A percentile compares a stretch with the other conserved stretches of the same genome.
phyloP scores from a whole-genome alignment of 2,113 vertebrate species.

The Ardeotis arabs region DNA sequence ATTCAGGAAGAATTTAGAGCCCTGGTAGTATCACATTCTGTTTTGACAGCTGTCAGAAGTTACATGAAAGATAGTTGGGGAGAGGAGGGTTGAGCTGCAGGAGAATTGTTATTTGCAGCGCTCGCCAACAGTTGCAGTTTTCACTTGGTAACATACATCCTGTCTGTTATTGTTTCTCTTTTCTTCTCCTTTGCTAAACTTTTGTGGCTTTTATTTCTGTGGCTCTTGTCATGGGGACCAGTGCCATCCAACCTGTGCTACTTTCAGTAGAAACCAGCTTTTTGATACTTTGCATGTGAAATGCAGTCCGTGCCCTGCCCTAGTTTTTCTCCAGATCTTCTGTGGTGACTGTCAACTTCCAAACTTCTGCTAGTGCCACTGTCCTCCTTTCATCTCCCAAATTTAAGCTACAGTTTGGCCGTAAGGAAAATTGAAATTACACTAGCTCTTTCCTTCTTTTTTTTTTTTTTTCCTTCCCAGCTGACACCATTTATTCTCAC shows the following conservation, averaged over 20 bases:
- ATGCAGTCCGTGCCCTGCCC: background rate
- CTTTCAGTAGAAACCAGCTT: background rate
- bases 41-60: constrained; percentile 62
- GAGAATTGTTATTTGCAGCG: background rate
- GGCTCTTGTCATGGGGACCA: background rate
- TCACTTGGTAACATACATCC: background rate
- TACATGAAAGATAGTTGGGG: constrained; percentile 1
- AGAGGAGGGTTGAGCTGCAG: background rate
- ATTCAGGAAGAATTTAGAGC: background rate
- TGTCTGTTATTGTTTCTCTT: background rate
- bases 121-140: background rate
- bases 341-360: background rate
- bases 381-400: background rate
- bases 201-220: background rate
- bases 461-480: background rate
- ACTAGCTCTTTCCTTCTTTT: background rate
- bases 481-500: background rate
- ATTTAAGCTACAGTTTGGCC: background rate
- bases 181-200: background rate
- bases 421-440: background rate
- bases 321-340: background rate
- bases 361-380: background rate
- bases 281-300: background rate
- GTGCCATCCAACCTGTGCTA: background rate
- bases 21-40: constrained; percentile 28